A percentile compares a stretch with the other conserved stretches of the same genome.
Conservation (phyloP, 2,797 vertebrate genomes). For the Valencia hispanica region DNA sequence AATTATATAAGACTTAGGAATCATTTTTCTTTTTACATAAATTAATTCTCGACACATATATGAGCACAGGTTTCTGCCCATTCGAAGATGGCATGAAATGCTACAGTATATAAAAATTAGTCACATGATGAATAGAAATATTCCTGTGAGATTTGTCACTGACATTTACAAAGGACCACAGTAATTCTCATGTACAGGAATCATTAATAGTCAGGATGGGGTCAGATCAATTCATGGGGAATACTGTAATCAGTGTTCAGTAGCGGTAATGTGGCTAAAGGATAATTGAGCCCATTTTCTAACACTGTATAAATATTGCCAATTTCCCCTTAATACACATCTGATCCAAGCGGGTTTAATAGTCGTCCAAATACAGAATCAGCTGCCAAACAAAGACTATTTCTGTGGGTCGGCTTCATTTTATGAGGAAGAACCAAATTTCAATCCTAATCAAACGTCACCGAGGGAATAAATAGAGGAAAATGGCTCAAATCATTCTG, state of each 20-base stretch:
- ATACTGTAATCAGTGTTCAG: constrained; percentile 37
- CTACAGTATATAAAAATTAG: too few species aligned
- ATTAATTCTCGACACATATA: background rate
- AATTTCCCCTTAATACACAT: background rate
- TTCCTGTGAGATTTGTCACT: constrained; percentile 27
- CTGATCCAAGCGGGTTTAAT: constrained; percentile 25
- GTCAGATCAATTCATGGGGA: constrained; percentile 44
- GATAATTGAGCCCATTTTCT: constrained; percentile 28
- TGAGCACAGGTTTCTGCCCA: background rate
- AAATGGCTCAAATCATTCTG: constrained; percentile 26
- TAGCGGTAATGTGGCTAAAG: constrained; percentile 15
- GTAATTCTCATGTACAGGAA: constrained; percentile 44
- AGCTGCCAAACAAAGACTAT: constrained; percentile 23
- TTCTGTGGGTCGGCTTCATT: constrained; percentile 12
- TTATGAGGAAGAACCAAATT: constrained; percentile 1
- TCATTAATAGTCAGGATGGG: constrained; percentile 41
- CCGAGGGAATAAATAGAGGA: constrained; percentile 18
- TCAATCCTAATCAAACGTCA: constrained; percentile 43
- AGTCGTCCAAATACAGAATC: constrained; percentile 11
- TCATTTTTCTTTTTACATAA: background rate
- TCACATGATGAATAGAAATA: background rate
- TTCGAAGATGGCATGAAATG: background rate
- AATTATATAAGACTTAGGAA: background rate
- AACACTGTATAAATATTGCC: constrained; percentile 14
- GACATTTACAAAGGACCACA: constrained; percentile 36